Evolutionary conservation across 1,140 invertebrate genomes (phyloP), one percentile per base, ranked within the genome.

Genomic region (Heliothis virescens): DNA sequence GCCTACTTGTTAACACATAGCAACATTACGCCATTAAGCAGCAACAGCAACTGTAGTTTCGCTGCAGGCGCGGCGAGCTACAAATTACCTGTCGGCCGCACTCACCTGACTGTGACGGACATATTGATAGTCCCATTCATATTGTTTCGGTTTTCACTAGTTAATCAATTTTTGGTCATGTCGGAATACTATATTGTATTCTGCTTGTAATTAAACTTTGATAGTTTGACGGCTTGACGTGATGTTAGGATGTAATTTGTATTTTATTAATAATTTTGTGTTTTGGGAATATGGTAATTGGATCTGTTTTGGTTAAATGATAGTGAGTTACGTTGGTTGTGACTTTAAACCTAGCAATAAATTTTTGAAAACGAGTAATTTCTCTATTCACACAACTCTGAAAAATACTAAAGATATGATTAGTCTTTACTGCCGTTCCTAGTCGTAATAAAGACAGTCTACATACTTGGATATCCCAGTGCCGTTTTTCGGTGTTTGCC

Each of bases 71-170:
- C 48, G 50, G 71, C 60, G 52, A 41, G 52, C 55, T 50, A 87
- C 88, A 90, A 91, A 91, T 91, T 87, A 85, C 87, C 87, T 90
- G 87, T 89, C 89, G 71, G 52, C 63, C 29, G 41, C 89, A 88
- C 65, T 84, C 88, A 86, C 88, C 88, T 87, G 88, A 55, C 29
- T 73, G 47, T 57, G 83, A 81, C 79, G 62, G 79, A 72, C 67
- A 81, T 84, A 83, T 83, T 84, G 81, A 85, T 85, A 83, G 75
- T 78, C 53, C 73, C 50, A 62, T 59, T 72, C 69, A 72, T 57
- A 72, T 72, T 72, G 69, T 57, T 79, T 76, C 73, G 81, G 78
- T 50, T 77, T 79, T 69, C 63, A 73, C 71, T 26, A 52, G 83
- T 63, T 53, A 69, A 69, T 69, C 47, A 69, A 69, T 69, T 69